These are phyloP conservation scores for Itoplectis maculator DNA, from an alignment of 2,888 invertebrate genomes.

Conservation along the genomic window DNA sequence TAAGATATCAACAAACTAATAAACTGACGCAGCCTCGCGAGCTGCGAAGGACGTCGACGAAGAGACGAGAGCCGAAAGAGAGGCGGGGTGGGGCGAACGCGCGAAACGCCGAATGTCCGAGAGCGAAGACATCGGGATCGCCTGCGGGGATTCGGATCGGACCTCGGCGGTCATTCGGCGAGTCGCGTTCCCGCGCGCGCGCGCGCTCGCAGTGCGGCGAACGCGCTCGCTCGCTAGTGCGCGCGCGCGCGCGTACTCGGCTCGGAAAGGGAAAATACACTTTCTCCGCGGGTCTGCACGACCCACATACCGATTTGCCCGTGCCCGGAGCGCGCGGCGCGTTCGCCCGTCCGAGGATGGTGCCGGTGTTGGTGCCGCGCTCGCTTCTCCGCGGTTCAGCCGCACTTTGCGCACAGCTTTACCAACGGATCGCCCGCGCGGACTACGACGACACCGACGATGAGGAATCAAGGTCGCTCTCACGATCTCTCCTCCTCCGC, in stretches of 20 bases:
- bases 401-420: conserved; percentile 25
- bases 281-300: conserved; percentile 79
- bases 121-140: conserved; percentile 3
- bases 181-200: conserved; percentile 41
- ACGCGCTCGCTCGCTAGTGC: conserved; percentile 27
- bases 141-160: conserved; percentile 17
- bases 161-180: conserved; percentile 59
- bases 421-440: conserved; percentile 32
- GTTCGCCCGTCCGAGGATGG: conserved; percentile 66
- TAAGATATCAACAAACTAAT: too few species aligned
- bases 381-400: conserved; percentile 23
- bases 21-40: too few species aligned
- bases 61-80: not conserved
- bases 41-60: too few species aligned
- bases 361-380: conserved; percentile 56
- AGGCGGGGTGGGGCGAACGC: not conserved
- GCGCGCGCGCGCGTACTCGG: conserved; percentile 23
- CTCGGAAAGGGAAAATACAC: conserved; percentile 79
- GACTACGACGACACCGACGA: conserved; percentile 42
- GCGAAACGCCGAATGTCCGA: not conserved
- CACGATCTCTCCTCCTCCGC: conserved; percentile 76
- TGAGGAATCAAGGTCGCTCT: conserved; percentile 82
- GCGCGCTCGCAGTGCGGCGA: conserved; percentile 35
- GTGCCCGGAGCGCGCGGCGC: conserved; percentile 65
- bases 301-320: conserved; percentile 82